Conservation (phyloP, 2,888 invertebrate species). For the Ypsolopha sequella region DNA sequence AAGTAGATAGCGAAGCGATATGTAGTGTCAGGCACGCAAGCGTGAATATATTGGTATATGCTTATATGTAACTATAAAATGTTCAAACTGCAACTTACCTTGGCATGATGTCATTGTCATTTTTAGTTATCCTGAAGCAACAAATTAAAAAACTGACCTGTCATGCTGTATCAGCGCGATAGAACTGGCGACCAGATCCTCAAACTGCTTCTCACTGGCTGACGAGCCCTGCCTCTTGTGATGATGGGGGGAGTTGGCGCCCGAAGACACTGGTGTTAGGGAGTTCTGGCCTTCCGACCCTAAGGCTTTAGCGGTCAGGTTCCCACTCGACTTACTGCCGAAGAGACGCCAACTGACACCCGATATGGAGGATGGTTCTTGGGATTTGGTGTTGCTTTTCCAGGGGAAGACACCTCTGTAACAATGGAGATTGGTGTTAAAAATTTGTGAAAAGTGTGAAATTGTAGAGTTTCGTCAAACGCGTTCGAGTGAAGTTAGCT, state of each 20-base stretch:
- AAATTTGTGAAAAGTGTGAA: no score
- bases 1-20: no score
- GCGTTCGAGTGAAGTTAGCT: no score
- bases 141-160: slow-evolving; percentile 40
- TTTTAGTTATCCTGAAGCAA: no score
- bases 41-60: no score
- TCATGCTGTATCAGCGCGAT: slow-evolving; percentile 80
- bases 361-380: slow-evolving; percentile 26
- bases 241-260: slow-evolving; percentile 51
- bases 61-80: no score
- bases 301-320: slow-evolving; percentile 35
- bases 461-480: no score
- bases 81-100: no score
- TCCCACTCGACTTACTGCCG: slow-evolving; percentile 52
- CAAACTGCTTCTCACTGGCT: slow-evolving; percentile 66
- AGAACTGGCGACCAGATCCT: slow-evolving; percentile 76
- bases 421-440: slow-evolving; percentile 10
- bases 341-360: slow-evolving; percentile 47
- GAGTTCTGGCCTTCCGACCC: slow-evolving; percentile 40
- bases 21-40: no score
- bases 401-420: slow-evolving; percentile 69
- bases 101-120: no score
- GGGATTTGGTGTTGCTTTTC: slow-evolving; percentile 53
- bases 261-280: slow-evolving; percentile 45
- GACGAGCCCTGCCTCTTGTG: slow-evolving; percentile 60